Conservation (phyloP, 2,888 invertebrate species). For the Dryobota labecula region DNA sequence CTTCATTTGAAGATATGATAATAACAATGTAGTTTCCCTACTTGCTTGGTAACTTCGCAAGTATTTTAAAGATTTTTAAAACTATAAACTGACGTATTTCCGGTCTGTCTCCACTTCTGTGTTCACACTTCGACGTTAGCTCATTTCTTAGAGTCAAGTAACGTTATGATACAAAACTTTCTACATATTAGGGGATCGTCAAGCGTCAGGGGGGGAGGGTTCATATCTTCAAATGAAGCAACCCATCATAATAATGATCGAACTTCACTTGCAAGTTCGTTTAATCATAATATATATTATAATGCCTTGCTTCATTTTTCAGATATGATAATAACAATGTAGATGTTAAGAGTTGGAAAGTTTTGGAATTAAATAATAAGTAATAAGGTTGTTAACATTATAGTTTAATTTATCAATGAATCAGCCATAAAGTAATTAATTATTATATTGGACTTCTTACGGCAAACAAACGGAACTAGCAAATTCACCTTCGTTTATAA, state of each 20-base stretch:
- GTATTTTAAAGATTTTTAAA: neutral
- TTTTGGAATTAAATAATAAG: neutral
- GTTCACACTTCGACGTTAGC: neutral
- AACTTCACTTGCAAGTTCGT: too few species aligned
- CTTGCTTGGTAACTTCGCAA: neutral
- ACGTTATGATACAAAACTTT: neutral
- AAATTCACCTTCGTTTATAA: too few species aligned
- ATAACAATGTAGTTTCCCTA: neutral
- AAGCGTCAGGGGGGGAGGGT: neutral
- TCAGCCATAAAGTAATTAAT: neutral
- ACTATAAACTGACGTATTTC: neutral
- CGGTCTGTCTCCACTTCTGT: neutral
- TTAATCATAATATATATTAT: too few species aligned
- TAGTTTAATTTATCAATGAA: neutral
- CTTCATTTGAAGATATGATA: neutral
- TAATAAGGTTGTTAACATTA: too few species aligned
- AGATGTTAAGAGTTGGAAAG: neutral
- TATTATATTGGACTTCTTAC: neutral
- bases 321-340: too few species aligned
- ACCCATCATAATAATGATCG: slow-evolving; percentile 1
- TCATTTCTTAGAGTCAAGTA: neutral
- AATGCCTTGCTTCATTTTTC: too few species aligned
- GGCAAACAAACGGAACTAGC: too few species aligned
- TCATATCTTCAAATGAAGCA: slow-evolving; percentile 3
- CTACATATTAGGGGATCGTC: neutral